These are phyloP conservation scores for Idaea aversata DNA, from an alignment of 2,888 invertebrate genomes.

Conservation along the genomic window DNA sequence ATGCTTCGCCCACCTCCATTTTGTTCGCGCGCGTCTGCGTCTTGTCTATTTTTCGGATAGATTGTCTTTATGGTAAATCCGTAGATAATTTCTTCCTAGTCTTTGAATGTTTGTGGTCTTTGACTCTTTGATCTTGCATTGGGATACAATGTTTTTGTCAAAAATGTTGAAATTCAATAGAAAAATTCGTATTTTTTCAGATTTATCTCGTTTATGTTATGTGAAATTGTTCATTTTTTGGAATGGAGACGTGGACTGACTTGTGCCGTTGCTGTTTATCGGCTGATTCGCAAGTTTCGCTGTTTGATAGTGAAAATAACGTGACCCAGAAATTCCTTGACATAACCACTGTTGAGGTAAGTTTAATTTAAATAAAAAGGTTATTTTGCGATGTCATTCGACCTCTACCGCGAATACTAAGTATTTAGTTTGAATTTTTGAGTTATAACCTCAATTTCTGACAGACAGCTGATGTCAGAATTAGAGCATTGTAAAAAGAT, in stretches of 20 bases:
- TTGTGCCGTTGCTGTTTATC: conserved; percentile 74
- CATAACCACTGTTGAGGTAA: conserved; percentile 67
- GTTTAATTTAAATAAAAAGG: not conserved
- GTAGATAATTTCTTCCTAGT: conserved; percentile 76
- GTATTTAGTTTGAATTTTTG: not conserved
- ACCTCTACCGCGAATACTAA: not conserved
- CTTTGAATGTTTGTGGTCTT: conserved; percentile 67
- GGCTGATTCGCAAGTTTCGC: conserved; percentile 64
- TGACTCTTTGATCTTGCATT: conserved; percentile 41
- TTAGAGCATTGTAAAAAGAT: no score
- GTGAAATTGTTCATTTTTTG: conserved; percentile 54
- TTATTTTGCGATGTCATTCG: not conserved
- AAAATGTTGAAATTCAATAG: conserved; percentile 56
- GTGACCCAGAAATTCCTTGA: conserved; percentile 63
- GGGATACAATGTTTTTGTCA: conserved; percentile 58
- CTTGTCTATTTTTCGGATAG: conserved; percentile 78
- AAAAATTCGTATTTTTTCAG: conserved; percentile 58
- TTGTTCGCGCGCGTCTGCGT: conserved; percentile 64
- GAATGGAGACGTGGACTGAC: conserved; percentile 72
- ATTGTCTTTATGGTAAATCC: conserved; percentile 76
- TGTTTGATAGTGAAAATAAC: conserved; percentile 58
- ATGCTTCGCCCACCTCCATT: conserved; percentile 54
- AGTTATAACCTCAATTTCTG: not conserved
- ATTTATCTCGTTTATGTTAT: conserved; percentile 39
- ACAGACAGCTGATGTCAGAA: not conserved